Percentiles rank a stretch among this genome's conserved stretches.
Conservation (phyloP, 2,888 invertebrate genomes). For the Thymelicus sylvestris region DNA sequence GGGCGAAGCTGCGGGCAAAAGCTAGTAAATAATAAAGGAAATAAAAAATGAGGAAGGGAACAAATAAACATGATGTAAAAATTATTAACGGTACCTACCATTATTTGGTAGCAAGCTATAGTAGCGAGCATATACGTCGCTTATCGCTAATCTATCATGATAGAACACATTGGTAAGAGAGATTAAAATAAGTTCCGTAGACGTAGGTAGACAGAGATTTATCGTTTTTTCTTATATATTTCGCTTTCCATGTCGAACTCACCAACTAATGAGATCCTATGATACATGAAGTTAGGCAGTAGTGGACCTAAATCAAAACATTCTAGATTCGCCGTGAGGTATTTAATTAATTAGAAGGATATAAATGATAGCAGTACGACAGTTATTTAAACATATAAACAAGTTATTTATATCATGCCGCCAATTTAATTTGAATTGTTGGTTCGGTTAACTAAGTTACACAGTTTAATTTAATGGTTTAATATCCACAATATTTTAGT, state of each 20-base stretch:
- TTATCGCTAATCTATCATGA: background rate
- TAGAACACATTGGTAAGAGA: constrained; percentile 51
- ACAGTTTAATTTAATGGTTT: background rate
- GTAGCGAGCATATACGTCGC: background rate
- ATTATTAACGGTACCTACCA: too few species aligned
- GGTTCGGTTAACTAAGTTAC: constrained; percentile 16
- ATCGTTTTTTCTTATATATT: constrained; percentile 69
- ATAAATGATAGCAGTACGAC: constrained; percentile 56
- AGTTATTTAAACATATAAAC: constrained; percentile 44
- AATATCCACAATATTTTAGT: constrained; percentile 1
- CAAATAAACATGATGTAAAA: too few species aligned
- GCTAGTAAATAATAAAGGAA: too few species aligned
- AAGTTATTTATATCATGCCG: constrained; percentile 41
- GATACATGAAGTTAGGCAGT: constrained; percentile 51
- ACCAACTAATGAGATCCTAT: constrained; percentile 68
- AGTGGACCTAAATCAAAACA: constrained; percentile 60
- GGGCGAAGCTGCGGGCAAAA: too few species aligned
- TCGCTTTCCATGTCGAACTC: constrained; percentile 63
- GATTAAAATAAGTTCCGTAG: constrained; percentile 74
- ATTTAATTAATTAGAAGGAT: constrained; percentile 61
- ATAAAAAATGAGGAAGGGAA: too few species aligned
- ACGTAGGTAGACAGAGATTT: constrained; percentile 74
- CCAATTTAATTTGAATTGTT: constrained; percentile 58
- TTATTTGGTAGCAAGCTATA: too few species aligned
- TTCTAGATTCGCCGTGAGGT: constrained; percentile 49